Evolutionary conservation across 2,888 invertebrate genomes (phyloP).

Genomic region (Oxystoma pomonae): DNA sequence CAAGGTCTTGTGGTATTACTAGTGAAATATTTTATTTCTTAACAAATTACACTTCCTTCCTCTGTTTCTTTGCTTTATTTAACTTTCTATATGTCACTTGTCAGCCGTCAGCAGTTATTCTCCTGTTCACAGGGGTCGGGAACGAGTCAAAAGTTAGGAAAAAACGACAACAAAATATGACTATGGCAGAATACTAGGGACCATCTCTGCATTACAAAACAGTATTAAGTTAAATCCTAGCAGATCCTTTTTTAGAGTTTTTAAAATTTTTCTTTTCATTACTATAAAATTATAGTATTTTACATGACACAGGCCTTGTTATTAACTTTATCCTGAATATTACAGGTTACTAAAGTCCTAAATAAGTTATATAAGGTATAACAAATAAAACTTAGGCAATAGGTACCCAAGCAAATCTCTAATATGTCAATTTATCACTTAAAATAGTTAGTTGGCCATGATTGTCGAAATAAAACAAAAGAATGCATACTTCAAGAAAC

Average conservation of each 20-base stretch:
- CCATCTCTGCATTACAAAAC: not conserved
- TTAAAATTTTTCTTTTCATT: not conserved
- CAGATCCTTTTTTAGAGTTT: not conserved
- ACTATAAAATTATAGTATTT: not conserved
- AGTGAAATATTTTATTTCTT: no score
- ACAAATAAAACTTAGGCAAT: not conserved
- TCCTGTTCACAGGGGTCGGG: not conserved
- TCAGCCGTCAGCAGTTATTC: no score
- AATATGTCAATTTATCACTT: no score
- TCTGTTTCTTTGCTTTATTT: no score
- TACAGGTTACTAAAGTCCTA: not conserved
- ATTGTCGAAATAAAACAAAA: not conserved
- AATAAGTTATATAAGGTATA: not conserved
- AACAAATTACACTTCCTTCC: no score
- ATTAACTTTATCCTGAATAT: not conserved
- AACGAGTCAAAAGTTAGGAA: not conserved
- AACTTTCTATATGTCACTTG: no score
- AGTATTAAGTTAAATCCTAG: not conserved
- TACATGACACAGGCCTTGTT: not conserved
- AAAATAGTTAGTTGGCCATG: not conserved
- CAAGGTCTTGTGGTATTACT: no score
- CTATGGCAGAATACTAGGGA: not conserved
- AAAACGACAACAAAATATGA: not conserved
- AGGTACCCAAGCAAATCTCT: not conserved
- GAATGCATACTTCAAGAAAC: no score